Base-by-base conservation (phyloP, 2,113 vertebrate genomes). In the Caretta caretta region DNA sequence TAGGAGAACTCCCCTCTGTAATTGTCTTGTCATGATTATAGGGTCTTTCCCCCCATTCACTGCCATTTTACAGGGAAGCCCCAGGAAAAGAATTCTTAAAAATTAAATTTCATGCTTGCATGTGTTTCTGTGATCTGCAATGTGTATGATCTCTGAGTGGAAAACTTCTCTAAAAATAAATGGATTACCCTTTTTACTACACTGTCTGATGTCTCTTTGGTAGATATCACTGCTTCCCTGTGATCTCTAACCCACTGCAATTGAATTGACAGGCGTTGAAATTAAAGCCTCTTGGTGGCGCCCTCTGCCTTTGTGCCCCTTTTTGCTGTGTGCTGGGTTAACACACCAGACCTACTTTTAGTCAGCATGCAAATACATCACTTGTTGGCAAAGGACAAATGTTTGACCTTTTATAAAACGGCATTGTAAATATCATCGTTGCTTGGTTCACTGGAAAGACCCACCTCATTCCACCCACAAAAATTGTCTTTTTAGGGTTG, bases 61-160 rank as follows among this genome's bases (percentile, higher is more conserved):
- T 22, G 80, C 95, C 19, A 57, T 97, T 98, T 97, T 97, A 95
- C 88, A 80, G 80, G 95, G 97, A 98, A 97, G 98, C 98, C 98
- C 96, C 97, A 56, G 98, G 98, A 98, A 97, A 98, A 97, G 96
- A 98, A 97, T 97, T 98, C 96, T 97, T 92, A 98, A 98, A 98
- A 98, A 98, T 97, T 98, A 98, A 98, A 98, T 98, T 99, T 98
- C 98, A 99, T 98, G 98, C 98, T 98, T 98, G 98, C 97, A 96
- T 98, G 98, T 98, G 98, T 98, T 97, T 98, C 98, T 99, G 98
- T 98, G 98, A 99, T 99, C 98, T 98, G 97, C 97, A 98, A 97
- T 84, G 97, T 98, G 98, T 98, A 98, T 99, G 98, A 99, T 98
- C 98, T 98, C 98, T 1, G 89, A 98, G 98, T 98, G 98, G 98